Conservation (phyloP, 2,888 invertebrate genomes). For the Pimpla rufipes region DNA sequence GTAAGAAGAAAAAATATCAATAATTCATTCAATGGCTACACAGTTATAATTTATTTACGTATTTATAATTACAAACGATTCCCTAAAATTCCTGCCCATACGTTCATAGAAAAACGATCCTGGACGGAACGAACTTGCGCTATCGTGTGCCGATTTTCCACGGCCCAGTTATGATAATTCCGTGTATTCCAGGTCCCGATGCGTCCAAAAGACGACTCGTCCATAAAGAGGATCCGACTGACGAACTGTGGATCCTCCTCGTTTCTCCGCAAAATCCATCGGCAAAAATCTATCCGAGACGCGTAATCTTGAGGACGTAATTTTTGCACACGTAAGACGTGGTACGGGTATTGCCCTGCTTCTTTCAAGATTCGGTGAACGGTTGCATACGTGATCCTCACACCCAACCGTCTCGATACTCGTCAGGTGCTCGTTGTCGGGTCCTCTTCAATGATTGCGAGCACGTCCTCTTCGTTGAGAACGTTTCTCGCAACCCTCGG, state of each 20-base stretch:
- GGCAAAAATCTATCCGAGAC: conserved; percentile 2
- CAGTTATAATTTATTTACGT: neutral
- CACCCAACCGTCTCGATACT: neutral
- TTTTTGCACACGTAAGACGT: neutral
- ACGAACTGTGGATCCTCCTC: conserved; percentile 8
- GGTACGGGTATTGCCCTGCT: neutral
- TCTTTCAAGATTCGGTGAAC: neutral
- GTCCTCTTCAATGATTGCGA: neutral
- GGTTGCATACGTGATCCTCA: neutral
- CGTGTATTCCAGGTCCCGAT: conserved; percentile 34
- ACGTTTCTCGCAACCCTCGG: neutral
- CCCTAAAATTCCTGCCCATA: conserved; percentile 37
- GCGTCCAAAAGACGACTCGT: conserved; percentile 33
- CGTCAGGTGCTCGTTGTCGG: neutral
- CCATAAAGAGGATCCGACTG: conserved; percentile 6
- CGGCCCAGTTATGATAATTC: conserved; percentile 30
- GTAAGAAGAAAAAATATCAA: neutral
- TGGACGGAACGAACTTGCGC: neutral
- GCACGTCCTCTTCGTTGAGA: neutral
- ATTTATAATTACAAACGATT: conserved; percentile 16
- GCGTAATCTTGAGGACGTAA: neutral
- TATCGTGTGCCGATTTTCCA: conserved; percentile 26
- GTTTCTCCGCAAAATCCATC: neutral
- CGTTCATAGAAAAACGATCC: conserved; percentile 5
- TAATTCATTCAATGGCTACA: neutral